Conservation (phyloP, 2,113 vertebrate genomes). For the Muscicapa adusta region DNA sequence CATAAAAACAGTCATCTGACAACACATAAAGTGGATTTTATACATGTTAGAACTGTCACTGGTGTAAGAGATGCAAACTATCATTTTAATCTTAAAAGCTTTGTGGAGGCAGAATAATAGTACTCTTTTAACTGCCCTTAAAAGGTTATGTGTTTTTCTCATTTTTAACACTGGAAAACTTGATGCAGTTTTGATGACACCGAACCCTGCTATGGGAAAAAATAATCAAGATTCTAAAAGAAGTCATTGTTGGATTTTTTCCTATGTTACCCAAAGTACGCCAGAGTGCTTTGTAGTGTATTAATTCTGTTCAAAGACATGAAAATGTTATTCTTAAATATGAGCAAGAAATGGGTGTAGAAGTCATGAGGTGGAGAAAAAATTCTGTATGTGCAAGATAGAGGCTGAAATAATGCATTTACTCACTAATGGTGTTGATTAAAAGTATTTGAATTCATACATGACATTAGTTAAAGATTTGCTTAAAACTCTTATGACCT, state of each 20-base stretch:
- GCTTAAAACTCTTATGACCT: background rate
- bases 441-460: background rate
- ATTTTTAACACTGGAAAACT: background rate
- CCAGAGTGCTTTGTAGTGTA: background rate
- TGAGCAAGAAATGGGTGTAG: background rate
- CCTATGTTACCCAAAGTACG: background rate
- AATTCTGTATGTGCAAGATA: background rate
- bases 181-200: conserved; percentile 6
- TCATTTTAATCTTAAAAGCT: conserved; percentile 44
- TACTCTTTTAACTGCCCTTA: conserved; percentile 35
- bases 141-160: conserved; percentile 33
- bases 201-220: background rate
- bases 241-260: background rate
- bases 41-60: background rate
- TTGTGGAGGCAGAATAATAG: conserved; percentile 49
- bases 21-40: conserved; percentile 18
- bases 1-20: conserved; percentile 21
- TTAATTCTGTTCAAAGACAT: background rate
- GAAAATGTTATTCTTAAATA: background rate
- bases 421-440: background rate
- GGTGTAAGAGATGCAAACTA: conserved; percentile 9
- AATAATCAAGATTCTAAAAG: background rate
- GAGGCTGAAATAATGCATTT: background rate
- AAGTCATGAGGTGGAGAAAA: background rate
- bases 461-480: background rate